phyloP scores from a whole-genome alignment of 2,797 vertebrate genomes.

The Columba guinea region DNA sequence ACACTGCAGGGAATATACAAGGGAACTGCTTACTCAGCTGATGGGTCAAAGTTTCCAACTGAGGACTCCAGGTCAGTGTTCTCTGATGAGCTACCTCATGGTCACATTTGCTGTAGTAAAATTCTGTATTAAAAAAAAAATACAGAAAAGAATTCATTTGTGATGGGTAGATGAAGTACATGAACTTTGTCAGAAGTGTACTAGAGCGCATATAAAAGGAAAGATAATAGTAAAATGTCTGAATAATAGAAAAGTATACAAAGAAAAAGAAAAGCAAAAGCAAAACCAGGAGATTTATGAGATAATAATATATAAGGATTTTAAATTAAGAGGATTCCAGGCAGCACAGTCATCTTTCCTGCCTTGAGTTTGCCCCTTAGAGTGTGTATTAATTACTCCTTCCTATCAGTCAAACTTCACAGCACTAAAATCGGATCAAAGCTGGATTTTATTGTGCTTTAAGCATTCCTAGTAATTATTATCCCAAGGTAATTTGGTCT shows the following conservation, averaged over 20 bases:
- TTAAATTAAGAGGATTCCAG: slow-evolving; percentile 33
- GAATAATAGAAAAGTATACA: neutral
- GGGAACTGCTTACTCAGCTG: neutral
- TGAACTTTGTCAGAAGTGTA: neutral
- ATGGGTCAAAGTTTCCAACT: neutral
- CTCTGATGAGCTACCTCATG: neutral
- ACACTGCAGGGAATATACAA: neutral
- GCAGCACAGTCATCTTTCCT: neutral
- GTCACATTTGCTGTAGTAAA: neutral
- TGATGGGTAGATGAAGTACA: neutral
- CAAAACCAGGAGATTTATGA: neutral
- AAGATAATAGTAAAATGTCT: neutral
- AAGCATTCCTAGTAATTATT: slow-evolving; percentile 35
- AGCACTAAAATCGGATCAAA: slow-evolving; percentile 29
- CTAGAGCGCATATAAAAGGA: neutral
- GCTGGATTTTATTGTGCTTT: slow-evolving; percentile 22
- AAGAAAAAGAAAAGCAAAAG: neutral
- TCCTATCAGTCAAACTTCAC: neutral
- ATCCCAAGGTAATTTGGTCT: slow-evolving; percentile 14
- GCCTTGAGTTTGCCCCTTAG: neutral
- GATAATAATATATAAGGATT: neutral
- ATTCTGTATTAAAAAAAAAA: neutral
- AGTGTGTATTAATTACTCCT: slow-evolving; percentile 25
- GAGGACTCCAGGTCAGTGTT: neutral
- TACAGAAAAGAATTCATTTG: neutral